phyloP scores from a whole-genome alignment of 2,797 vertebrate genomes.

The Eulemur coronatus region DNA sequence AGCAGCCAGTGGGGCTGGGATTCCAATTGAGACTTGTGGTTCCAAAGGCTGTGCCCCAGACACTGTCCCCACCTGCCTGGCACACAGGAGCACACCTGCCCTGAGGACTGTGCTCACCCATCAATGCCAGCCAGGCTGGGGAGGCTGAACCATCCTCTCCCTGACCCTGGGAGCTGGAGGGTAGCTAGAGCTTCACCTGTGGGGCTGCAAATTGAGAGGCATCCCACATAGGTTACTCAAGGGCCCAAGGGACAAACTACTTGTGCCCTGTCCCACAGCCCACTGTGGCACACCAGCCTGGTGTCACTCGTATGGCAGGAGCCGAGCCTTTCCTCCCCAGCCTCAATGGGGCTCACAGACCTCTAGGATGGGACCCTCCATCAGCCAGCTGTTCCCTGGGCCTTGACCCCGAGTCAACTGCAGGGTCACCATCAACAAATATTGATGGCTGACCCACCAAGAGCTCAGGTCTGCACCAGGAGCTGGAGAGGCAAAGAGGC shows the following conservation, averaged over 20 bases:
- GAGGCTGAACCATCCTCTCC: accelerated
- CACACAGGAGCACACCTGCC: neutral
- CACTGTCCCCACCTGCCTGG: neutral
- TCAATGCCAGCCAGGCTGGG: accelerated
- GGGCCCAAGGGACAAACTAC: too few species aligned
- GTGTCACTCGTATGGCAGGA: neutral
- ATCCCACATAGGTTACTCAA: neutral
- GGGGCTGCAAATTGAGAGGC: neutral
- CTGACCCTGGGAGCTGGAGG: neutral
- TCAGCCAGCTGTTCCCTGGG: neutral
- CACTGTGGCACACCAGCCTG: neutral
- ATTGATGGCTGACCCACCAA: neutral
- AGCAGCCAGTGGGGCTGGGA: neutral
- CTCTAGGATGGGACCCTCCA: neutral
- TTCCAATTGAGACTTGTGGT: neutral
- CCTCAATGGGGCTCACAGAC: neutral
- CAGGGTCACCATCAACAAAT: neutral
- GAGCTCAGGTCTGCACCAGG: neutral
- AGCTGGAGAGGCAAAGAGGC: neutral
- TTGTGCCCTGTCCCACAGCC: neutral
- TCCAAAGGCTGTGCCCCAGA: neutral
- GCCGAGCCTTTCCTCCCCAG: neutral
- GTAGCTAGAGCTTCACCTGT: neutral
- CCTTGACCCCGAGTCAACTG: neutral
- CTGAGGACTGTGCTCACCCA: neutral